Base-by-base conservation (phyloP, 2,113 vertebrate species). In the Rhagologus leucostigma region DNA sequence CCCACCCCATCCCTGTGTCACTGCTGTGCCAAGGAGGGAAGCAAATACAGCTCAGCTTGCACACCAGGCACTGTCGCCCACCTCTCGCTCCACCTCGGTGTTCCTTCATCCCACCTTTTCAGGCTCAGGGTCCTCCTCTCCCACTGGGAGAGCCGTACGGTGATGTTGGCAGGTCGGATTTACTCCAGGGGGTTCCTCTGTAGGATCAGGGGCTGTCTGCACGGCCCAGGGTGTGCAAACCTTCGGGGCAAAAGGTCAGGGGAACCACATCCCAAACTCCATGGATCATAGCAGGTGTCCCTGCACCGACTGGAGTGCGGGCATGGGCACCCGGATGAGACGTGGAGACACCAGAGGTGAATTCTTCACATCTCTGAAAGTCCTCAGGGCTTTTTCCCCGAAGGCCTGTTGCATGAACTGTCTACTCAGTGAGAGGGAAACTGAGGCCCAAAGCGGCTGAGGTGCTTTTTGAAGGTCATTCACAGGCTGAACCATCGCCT, bases 31-130 rank as follows among this genome's bases (percentile, higher is more conserved):
- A 1, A 14, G n/a, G 73, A 55, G 49, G 41, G 64, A 69, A 46
- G 64, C 59, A 62, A 70, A 32, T 5, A 35, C 15, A 3, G 7
- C 27, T 64, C 6, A 79, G 19, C 49, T 67, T 68, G 47, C 32
- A 37, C 39, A 8, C n/a, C 5, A 2, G 32, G 69, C 30, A 10
- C 17, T 2, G 1, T 15, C 13, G 8, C 33, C 12, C 13, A 5
- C 16, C 35, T 60, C 57, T 49, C 0, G 0, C 32, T 87, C 21
- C 49, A 35, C 26, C 56, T n/a, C 1, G 0, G 7, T 16, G 7
- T 21, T 75, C 44, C 68, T 53, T 17, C 35, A 26, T 17, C 56
- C 35, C 39, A 7, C 11, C 2, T 2, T 50, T 60, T 2, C 23
- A 27, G 27, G 13, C 7, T 64, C 68, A 22, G 56, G 29, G 27